These are phyloP conservation scores for Diaphora mendica DNA, from an alignment of 2,888 invertebrate genomes.

Conservation along the genomic window DNA sequence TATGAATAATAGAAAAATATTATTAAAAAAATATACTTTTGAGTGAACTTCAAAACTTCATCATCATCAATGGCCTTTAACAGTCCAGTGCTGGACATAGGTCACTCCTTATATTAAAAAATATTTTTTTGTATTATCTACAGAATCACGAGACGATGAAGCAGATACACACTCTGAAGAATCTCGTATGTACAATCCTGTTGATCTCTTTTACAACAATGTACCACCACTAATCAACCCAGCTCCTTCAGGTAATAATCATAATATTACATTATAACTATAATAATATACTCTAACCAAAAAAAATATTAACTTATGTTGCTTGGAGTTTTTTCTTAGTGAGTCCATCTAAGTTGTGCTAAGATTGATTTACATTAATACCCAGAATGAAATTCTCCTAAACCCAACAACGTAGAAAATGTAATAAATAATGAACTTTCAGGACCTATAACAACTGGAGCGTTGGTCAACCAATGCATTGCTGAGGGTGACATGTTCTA, in stretches of 20 bases:
- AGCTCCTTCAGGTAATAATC: slow-evolving; percentile 6
- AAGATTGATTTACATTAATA: not conserved
- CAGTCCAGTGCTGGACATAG: no score
- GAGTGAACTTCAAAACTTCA: not conserved
- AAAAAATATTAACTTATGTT: not conserved
- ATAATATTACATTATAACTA: not conserved
- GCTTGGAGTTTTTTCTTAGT: not conserved
- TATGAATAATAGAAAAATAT: not conserved
- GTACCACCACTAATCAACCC: slow-evolving; percentile 12
- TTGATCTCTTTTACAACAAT: slow-evolving; percentile 39
- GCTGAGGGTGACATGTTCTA: slow-evolving; percentile 70
- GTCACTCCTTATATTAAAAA: not conserved
- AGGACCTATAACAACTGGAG: slow-evolving; percentile 5
- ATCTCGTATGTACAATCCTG: slow-evolving; percentile 50
- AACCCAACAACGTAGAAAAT: not conserved
- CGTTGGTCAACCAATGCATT: slow-evolving; percentile 45
- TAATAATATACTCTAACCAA: not conserved
- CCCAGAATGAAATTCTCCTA: not conserved
- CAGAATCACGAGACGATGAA: slow-evolving; percentile 26
- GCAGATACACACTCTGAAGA: slow-evolving; percentile 37
- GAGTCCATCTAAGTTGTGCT: not conserved
- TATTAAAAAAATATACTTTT: not conserved
- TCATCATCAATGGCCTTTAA: no score
- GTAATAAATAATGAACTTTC: not conserved
- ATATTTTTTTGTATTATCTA: not conserved